Evolutionary conservation across 2,113 vertebrate genomes (phyloP).

Genomic region (Toxotes jaculatrix): DNA sequence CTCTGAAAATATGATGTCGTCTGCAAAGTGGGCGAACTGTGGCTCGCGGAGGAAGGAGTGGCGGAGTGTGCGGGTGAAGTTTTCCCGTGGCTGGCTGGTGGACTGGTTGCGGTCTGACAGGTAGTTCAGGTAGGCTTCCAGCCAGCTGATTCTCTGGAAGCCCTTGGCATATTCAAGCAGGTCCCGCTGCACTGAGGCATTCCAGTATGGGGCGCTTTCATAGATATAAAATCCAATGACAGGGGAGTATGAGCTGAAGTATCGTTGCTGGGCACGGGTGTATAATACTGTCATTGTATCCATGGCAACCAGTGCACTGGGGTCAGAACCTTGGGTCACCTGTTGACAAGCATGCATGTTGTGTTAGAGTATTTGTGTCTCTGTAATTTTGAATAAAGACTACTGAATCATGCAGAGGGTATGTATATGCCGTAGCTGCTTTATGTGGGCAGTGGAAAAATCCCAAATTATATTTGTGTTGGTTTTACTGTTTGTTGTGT

Average conservation of each 20-base stretch:
- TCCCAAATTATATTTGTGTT: too few species aligned
- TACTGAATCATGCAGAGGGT: too few species aligned
- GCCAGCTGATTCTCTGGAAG: constrained; percentile 99
- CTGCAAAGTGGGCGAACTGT: constrained; percentile 94
- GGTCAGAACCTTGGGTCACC: constrained; percentile 97
- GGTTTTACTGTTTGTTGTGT: not conserved
- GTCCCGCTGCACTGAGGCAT: constrained; percentile 95
- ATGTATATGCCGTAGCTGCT: too few species aligned
- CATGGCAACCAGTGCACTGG: constrained; percentile 95
- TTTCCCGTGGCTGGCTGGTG: constrained; percentile 91
- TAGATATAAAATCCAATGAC: constrained; percentile 99
- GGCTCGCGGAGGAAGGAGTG: constrained; percentile 93
- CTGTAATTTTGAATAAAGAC: too few species aligned
- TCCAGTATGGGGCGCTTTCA: constrained; percentile 99
- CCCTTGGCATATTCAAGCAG: constrained; percentile 95
- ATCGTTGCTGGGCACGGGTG: constrained; percentile 94
- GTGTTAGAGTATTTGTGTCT: too few species aligned
- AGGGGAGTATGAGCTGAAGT: constrained; percentile 97
- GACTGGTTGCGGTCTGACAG: constrained; percentile 94
- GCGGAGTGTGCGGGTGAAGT: constrained; percentile 94
- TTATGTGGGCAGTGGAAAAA: too few species aligned
- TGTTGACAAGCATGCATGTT: constrained; percentile 81
- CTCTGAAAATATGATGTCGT: constrained; percentile 98
- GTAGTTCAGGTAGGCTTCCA: constrained; percentile 97
- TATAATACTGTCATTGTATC: constrained; percentile 96